A percentile compares a stretch with the other conserved stretches of the same genome.
Conservation (phyloP, 2,113 vertebrate species). For the Tympanuchus pallidicinctus region DNA sequence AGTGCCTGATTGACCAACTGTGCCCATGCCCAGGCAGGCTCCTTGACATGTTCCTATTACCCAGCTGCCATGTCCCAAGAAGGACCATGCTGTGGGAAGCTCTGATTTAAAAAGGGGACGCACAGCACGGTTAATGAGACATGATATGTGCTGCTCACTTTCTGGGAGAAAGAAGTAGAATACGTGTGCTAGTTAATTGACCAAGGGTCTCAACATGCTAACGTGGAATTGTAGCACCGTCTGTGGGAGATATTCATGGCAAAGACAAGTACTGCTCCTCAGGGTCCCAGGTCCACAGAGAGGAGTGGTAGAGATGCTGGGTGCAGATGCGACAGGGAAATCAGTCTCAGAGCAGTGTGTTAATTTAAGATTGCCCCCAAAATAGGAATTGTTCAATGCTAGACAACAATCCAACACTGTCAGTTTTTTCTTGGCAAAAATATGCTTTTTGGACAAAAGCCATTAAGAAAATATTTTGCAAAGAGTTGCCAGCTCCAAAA, state of each 20-base stretch:
- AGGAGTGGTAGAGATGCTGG: background rate
- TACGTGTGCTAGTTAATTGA: background rate
- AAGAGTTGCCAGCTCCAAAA: background rate
- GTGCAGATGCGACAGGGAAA: background rate
- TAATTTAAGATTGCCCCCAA: background rate
- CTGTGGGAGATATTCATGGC: background rate
- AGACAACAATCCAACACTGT: background rate
- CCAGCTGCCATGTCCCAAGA: background rate
- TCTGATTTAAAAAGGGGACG: background rate
- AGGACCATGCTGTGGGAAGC: accelerated
- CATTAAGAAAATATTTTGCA: background rate
- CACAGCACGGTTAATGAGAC: background rate
- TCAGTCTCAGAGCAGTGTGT: background rate
- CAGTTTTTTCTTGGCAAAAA: background rate
- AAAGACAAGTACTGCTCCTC: background rate
- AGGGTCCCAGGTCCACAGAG: background rate
- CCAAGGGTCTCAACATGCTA: background rate
- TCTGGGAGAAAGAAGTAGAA: background rate
- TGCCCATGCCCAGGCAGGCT: background rate
- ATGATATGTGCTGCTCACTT: background rate
- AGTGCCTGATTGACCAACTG: background rate
- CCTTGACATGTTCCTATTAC: background rate
- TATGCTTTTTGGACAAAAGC: background rate
- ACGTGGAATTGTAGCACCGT: background rate
- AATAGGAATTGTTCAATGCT: background rate